These are phyloP conservation scores for Amiota minor DNA, from an alignment of 2,888 invertebrate genomes.

Conservation along the genomic window DNA sequence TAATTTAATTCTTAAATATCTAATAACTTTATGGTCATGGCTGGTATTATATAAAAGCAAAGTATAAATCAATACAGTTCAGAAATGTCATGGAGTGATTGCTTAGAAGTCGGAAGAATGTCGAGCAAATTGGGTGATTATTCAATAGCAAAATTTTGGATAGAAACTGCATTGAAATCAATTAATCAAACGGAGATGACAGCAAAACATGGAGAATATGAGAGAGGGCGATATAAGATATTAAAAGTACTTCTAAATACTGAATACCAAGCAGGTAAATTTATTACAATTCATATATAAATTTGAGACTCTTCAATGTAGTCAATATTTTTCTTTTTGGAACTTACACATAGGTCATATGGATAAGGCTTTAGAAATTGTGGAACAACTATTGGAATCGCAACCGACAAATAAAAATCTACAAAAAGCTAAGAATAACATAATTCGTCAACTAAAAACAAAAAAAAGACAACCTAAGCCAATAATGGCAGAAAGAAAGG, in stretches of 20 bases:
- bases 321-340: conserved; percentile 8
- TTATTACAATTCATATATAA: conserved; percentile 21
- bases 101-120: conserved; percentile 63
- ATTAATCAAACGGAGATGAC: conserved; percentile 42
- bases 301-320: conserved; percentile 18
- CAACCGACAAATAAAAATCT: conserved; percentile 54
- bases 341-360: conserved; percentile 62
- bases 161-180: conserved; percentile 62
- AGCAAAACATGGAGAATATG: not conserved
- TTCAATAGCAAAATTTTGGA: conserved; percentile 63
- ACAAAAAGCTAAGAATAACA: conserved; percentile 48
- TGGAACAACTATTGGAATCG: conserved; percentile 54
- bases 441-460: conserved; percentile 46
- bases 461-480: conserved; percentile 31
- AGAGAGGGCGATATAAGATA: conserved; percentile 45
- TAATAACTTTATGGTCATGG: too few species aligned
- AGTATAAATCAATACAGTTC: conserved; percentile 48
- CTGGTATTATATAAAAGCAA: conserved; percentile 26
- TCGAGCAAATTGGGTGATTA: conserved; percentile 60
- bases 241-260: conserved; percentile 53
- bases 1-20: conserved; percentile 44
- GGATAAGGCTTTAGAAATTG: conserved; percentile 53
- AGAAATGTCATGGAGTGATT: conserved; percentile 69
- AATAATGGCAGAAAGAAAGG: not conserved
- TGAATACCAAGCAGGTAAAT: conserved; percentile 64